Evolutionary conservation across 2,888 invertebrate genomes (phyloP), one percentile per base, ranked within the genome.

Genomic region (Encarsia formosa): DNA sequence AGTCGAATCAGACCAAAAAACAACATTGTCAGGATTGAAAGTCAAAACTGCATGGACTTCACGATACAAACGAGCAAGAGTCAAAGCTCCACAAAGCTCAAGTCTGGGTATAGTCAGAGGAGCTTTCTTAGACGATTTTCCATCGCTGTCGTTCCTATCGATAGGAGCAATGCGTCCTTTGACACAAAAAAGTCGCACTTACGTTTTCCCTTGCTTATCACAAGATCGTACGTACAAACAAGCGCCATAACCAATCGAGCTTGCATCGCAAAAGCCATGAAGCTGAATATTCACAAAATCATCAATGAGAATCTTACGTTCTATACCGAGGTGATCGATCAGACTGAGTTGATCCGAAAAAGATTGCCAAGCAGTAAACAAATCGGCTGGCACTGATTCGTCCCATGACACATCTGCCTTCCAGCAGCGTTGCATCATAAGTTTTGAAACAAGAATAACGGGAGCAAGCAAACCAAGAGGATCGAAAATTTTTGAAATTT

Each of bases 401-500:
- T 37, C 37, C 37, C 37, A 34, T 9, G 34, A n/a, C 5, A 34
- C 16, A n/a, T 34, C 15, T n/a, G 34, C 9, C 15, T 34, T 9
- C 18, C 35, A 35, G 2, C 34, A 15, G 4, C 16, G 16, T 24
- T 44, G 44, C 35, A 44, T 24, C 2, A 35, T 32, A 15, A 16
- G 16, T 35, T 44, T 44, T n/a, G 35, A 9, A 1, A 6, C 9
- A 6, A 44, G 5, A n/a, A 24, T 35, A 1, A 44, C 24, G 2
- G 44, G 44, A 2, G 23, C 44, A 5, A 44, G 2, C 3, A 44
- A 13, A 6, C 44, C 35, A 2, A 42, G 18, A 9, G 29, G 31
- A 31, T 42, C 42, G n/a, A 42, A 42, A 29, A 42, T 19, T 42
- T 29, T 18, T 19, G 42, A 18, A 13, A 42, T 42, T 31, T 42